phyloP scores from a whole-genome alignment of 2,113 vertebrate genomes.

The Nothoprocta pentlandii region DNA sequence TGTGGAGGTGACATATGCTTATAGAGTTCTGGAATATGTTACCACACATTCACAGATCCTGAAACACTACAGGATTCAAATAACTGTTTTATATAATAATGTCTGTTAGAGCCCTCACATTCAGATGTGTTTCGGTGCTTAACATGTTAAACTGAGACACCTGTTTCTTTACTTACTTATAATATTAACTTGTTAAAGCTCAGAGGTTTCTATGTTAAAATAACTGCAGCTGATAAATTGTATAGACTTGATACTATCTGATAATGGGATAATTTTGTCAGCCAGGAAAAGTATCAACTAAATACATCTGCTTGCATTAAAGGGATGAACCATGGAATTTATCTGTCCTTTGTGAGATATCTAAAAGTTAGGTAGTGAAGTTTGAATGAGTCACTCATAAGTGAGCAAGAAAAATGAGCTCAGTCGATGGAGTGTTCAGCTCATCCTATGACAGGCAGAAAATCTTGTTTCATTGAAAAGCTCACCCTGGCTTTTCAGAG shows the following conservation, averaged over 20 bases:
- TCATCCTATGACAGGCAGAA: not conserved
- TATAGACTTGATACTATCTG: not conserved
- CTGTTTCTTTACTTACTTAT: not conserved
- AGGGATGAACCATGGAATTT: not conserved
- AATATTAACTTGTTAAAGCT: not conserved
- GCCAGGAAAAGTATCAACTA: not conserved
- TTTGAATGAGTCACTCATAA: not conserved
- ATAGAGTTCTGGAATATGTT: not conserved
- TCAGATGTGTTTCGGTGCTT: fast-evolving
- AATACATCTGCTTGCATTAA: not conserved
- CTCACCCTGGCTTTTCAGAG: not conserved
- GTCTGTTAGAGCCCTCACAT: not conserved
- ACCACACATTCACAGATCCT: not conserved
- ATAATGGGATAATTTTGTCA: not conserved
- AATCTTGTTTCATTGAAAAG: not conserved
- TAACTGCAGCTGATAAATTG: not conserved
- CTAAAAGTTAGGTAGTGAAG: not conserved
- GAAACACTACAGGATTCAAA: not conserved
- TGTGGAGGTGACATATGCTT: fast-evolving
- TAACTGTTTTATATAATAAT: not conserved
- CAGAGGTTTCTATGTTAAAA: not conserved
- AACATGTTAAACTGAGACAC: not conserved
- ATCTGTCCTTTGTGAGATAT: not conserved
- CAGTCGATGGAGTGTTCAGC: not conserved
- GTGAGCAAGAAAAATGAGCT: not conserved